Evolutionary conservation across 1,140 invertebrate genomes (phyloP).

Genomic region (Meloidogyne floridensis): DNA sequence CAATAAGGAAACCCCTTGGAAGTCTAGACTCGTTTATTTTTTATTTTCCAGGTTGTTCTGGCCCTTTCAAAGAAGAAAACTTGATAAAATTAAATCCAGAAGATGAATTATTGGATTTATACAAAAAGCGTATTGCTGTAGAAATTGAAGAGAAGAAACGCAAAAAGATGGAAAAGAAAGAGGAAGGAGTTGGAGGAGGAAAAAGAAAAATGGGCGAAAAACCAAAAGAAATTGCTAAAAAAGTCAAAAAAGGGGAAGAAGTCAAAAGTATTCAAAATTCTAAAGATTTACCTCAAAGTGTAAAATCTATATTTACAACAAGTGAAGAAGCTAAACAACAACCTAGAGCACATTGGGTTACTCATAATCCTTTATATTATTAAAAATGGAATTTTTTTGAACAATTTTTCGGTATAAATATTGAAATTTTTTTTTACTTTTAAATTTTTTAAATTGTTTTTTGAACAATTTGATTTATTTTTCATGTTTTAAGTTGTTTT

Average conservation of each 20-base stretch:
- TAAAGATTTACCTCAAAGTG: constrained; percentile 83
- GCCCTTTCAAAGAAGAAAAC: constrained; percentile 73
- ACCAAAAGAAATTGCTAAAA: constrained; percentile 7
- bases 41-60: constrained; percentile 72
- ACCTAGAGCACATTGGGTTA: constrained; percentile 90
- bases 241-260: constrained; percentile 68
- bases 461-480: background rate
- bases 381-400: constrained; percentile 63
- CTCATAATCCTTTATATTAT: constrained; percentile 94
- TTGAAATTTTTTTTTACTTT: background rate
- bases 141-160: constrained; percentile 56
- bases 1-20: too few species aligned
- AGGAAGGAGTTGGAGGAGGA: background rate
- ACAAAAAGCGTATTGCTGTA: constrained; percentile 60
- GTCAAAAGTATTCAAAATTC: constrained; percentile 76
- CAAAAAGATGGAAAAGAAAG: constrained; percentile 38
- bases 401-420: background rate
- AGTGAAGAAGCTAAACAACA: constrained; percentile 83
- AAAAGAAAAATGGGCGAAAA: constrained; percentile 24
- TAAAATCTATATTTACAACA: constrained; percentile 90
- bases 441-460: too few species aligned
- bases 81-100: constrained; percentile 83
- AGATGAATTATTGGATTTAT: constrained; percentile 73
- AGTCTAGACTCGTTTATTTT: background rate
- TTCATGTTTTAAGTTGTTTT: background rate